phyloP scores from a whole-genome alignment of 2,888 invertebrate genomes.

The Periphyllus acericola region DNA sequence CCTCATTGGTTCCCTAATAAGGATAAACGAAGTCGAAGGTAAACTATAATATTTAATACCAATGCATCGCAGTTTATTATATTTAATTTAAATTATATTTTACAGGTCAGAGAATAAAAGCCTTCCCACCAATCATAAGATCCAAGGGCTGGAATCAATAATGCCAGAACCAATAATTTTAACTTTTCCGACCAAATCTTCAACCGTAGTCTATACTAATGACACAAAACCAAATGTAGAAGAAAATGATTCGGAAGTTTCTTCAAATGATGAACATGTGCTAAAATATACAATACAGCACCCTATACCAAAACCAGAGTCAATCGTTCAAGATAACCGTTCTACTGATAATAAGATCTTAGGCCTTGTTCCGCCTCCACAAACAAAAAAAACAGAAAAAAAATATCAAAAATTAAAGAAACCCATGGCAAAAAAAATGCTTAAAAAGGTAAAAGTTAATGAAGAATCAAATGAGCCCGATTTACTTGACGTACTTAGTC shows the following conservation, averaged over 20 bases:
- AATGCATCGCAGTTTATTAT: neutral
- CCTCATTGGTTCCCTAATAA: constrained; percentile 40
- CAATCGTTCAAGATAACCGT: neutral
- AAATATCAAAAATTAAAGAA: constrained; percentile 22
- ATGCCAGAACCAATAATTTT: constrained; percentile 44
- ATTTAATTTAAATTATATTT: constrained; percentile 21
- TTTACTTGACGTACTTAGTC: constrained; percentile 48
- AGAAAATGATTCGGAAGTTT: constrained; percentile 8
- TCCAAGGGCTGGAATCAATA: constrained; percentile 32
- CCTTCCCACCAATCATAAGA: constrained; percentile 31
- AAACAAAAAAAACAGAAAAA: neutral
- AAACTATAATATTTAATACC: constrained; percentile 15
- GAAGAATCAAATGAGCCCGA: constrained; percentile 12
- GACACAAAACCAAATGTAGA: neutral
- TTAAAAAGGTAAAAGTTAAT: constrained; percentile 28
- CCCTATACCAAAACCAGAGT: neutral
- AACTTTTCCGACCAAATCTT: constrained; percentile 29
- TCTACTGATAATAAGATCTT: constrained; percentile 29
- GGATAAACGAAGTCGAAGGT: constrained; percentile 47
- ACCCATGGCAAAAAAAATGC: neutral
- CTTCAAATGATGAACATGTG: constrained; percentile 28
- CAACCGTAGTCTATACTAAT: constrained; percentile 15
- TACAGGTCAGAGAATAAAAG: constrained; percentile 46
- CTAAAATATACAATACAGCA: constrained; percentile 38
- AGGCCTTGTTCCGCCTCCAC: constrained; percentile 44